phyloP scores from a whole-genome alignment of 2,888 invertebrate species.

The Sinopyrophorus schimmeli region DNA sequence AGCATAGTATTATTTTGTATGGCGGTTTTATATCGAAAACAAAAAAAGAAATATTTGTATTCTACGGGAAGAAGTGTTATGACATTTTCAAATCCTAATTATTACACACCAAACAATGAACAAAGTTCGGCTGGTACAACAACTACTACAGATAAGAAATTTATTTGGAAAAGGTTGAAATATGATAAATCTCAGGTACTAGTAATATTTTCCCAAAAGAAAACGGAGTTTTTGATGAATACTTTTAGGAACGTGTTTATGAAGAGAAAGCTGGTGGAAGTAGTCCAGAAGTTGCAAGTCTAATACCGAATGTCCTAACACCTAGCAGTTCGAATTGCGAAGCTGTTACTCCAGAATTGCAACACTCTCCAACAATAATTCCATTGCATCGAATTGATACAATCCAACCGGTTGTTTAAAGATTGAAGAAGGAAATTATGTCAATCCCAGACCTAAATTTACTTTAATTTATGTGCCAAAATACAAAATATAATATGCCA shows the following conservation, averaged over 20 bases:
- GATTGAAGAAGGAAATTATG: constrained; percentile 1
- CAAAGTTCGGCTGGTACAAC: constrained; percentile 39
- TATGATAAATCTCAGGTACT: constrained; percentile 76
- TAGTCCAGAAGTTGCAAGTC: constrained; percentile 71
- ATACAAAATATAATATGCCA: constrained; percentile 16
- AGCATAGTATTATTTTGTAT: constrained; percentile 50
- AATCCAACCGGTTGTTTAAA: constrained; percentile 58
- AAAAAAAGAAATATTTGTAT: constrained; percentile 60
- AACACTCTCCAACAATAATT: constrained; percentile 59
- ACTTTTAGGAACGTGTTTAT: constrained; percentile 65
- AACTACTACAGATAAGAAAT: constrained; percentile 57
- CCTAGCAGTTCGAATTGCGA: constrained; percentile 61
- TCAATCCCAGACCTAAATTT: background rate
- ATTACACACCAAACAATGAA: constrained; percentile 58
- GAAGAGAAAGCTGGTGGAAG: constrained; percentile 57
- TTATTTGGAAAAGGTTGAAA: constrained; percentile 75
- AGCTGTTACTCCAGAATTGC: constrained; percentile 58
- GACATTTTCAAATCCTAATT: constrained; percentile 90
- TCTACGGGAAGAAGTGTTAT: constrained; percentile 71
- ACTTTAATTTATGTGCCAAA: constrained; percentile 18
- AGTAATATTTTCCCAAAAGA: no score
- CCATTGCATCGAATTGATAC: constrained; percentile 64
- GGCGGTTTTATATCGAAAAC: constrained; percentile 56
- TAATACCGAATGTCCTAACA: constrained; percentile 65
- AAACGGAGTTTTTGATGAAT: no score